A percentile compares a stretch with the other conserved stretches of the same genome.
Evolutionary conservation across 2,113 vertebrate genomes (phyloP).

Genomic region (Eretmodus cyanostictus): DNA sequence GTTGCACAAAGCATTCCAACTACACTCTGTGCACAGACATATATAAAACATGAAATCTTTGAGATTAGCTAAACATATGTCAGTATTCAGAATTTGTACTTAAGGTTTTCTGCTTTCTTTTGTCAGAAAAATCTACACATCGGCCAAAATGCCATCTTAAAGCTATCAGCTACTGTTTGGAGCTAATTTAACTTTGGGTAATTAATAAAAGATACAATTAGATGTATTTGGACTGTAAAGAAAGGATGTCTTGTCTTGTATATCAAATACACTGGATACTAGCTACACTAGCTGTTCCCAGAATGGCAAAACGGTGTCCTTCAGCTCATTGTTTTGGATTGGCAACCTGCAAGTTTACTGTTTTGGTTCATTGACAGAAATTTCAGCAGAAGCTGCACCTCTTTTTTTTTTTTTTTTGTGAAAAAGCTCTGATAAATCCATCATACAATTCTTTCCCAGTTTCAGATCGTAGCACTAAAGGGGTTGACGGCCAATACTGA

Average conservation of each 20-base stretch:
- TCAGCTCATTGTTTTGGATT: not conserved
- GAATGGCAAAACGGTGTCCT: fast-evolving
- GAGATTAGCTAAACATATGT: not conserved
- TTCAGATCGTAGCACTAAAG: not conserved
- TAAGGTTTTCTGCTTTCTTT: not conserved
- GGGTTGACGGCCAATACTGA: fast-evolving
- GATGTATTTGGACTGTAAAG: not conserved
- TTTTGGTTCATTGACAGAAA: not conserved
- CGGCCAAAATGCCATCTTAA: not conserved
- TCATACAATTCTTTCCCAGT: not conserved
- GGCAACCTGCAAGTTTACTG: not conserved
- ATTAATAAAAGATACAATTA: not conserved
- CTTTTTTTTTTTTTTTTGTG: not conserved
- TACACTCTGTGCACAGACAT: not conserved
- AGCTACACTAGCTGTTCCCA: not conserved
- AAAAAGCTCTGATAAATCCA: not conserved
- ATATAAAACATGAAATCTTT: not conserved
- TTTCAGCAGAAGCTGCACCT: not conserved
- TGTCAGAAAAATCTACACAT: not conserved
- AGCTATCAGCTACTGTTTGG: not conserved
- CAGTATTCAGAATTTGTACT: not conserved
- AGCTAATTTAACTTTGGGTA: not conserved
- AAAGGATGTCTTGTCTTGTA: not conserved
- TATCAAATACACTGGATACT: not conserved
- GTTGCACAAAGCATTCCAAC: not conserved